Conservation (phyloP, 2,113 vertebrate species). For the Ammospiza caudacuta region DNA sequence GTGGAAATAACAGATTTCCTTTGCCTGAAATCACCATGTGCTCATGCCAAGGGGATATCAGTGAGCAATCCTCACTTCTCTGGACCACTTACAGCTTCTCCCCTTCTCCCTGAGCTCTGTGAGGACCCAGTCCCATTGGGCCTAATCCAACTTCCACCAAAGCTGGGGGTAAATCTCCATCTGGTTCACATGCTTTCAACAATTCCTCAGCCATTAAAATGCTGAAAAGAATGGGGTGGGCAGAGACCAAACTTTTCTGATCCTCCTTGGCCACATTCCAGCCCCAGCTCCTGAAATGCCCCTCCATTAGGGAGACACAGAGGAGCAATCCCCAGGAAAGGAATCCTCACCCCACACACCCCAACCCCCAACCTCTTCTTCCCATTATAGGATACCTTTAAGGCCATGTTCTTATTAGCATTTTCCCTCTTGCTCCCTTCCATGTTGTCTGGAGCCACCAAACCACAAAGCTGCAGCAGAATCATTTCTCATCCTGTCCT, state of each 20-base stretch:
- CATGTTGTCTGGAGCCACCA: neutral
- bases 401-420: neutral
- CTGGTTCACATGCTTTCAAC: neutral
- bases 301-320: neutral
- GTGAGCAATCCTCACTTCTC: neutral
- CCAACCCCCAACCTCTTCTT: neutral
- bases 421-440: neutral
- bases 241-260: too few relatives aligned
- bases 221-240: neutral
- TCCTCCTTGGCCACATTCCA: neutral
- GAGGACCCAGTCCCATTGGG: neutral
- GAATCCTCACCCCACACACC: neutral
- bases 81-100: neutral
- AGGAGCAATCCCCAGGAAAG: neutral
- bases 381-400: neutral
- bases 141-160: neutral
- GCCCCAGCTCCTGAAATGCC: neutral
- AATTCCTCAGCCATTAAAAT: neutral
- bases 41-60: neutral
- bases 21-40: neutral
- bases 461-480: neutral
- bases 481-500: neutral
- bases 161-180: neutral
- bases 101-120: neutral
- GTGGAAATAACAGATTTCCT: conserved; percentile 2